Percentiles rank a stretch among this genome's conserved stretches.
These are phyloP conservation scores for Heliconius sara DNA, from an alignment of 2,888 invertebrate species.

Conservation along the genomic window DNA sequence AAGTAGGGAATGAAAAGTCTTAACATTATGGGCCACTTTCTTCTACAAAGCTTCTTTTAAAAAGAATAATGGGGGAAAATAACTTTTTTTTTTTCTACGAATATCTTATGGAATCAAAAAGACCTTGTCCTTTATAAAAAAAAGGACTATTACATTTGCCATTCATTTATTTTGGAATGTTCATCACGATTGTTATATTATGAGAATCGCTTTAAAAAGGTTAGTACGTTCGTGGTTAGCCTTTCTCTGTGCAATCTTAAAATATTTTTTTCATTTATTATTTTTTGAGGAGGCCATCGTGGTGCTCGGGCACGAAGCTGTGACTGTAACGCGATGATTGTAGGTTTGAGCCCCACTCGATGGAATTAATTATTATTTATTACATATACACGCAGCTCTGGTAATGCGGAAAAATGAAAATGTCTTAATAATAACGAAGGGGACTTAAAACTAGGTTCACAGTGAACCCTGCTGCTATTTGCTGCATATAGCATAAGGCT, in stretches of 20 bases:
- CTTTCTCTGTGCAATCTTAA: constrained; percentile 2
- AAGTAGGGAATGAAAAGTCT: no score
- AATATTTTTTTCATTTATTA: neutral
- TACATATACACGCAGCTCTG: no score
- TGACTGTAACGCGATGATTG: neutral
- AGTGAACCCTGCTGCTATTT: no score
- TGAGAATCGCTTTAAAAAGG: constrained; percentile 18
- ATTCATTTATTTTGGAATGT: constrained; percentile 10
- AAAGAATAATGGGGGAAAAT: no score
- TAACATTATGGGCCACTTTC: neutral
- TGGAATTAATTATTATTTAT: neutral
- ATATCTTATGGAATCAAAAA: neutral
- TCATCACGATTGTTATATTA: constrained; percentile 21
- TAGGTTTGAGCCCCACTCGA: neutral
- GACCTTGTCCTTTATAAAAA: constrained; percentile 5
- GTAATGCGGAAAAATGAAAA: no score
- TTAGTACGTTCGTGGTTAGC: constrained; percentile 6
- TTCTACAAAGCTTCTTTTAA: neutral
- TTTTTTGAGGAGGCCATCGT: no score
- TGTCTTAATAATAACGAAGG: no score
- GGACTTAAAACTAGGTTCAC: no score
- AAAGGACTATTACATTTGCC: constrained; percentile 1
- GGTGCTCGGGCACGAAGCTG: neutral
- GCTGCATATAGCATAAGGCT: no score
- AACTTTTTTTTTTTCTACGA: no score